Conservation (phyloP, 2,888 invertebrate genomes). For the Agrochola litura region DNA sequence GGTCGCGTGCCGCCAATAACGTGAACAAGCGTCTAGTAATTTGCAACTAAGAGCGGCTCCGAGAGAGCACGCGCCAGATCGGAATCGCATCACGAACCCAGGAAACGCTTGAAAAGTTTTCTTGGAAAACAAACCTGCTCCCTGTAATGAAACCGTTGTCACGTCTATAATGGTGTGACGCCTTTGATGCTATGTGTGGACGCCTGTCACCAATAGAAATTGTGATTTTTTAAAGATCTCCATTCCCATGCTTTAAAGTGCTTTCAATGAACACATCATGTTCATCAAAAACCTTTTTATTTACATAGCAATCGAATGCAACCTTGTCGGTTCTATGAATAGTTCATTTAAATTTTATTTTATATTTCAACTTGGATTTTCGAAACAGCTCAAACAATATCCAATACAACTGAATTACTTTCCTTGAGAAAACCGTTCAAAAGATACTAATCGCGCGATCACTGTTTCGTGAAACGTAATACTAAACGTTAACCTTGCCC, state of each 20-base stretch:
- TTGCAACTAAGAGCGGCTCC: constrained; percentile 77
- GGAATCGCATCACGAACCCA: constrained; percentile 82
- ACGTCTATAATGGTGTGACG: constrained; percentile 64
- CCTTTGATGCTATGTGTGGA: constrained; percentile 34
- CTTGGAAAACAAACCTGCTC: constrained; percentile 75
- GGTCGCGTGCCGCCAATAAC: constrained; percentile 77
- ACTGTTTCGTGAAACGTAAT: constrained; percentile 50
- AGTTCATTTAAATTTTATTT: constrained; percentile 20
- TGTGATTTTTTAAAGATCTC: constrained; percentile 27
- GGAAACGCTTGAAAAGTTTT: constrained; percentile 77
- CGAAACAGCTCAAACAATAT: constrained; percentile 31
- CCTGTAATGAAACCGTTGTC: constrained; percentile 78
- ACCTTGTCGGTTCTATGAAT: constrained; percentile 20
- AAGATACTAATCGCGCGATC: constrained; percentile 36
- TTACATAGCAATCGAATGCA: constrained; percentile 20
- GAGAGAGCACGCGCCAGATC: constrained; percentile 81
- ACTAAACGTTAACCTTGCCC: constrained; percentile 59
- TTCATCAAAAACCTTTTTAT: constrained; percentile 2
- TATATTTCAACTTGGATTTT: constrained; percentile 25
- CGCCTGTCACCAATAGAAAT: constrained; percentile 39
- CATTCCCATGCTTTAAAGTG: neutral
- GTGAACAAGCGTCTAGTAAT: constrained; percentile 77
- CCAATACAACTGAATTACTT: constrained; percentile 48
- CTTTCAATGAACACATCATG: constrained; percentile 12
- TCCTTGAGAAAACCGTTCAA: constrained; percentile 55